Evolutionary conservation across 2,113 vertebrate genomes (phyloP).

Genomic region (human): DNA sequence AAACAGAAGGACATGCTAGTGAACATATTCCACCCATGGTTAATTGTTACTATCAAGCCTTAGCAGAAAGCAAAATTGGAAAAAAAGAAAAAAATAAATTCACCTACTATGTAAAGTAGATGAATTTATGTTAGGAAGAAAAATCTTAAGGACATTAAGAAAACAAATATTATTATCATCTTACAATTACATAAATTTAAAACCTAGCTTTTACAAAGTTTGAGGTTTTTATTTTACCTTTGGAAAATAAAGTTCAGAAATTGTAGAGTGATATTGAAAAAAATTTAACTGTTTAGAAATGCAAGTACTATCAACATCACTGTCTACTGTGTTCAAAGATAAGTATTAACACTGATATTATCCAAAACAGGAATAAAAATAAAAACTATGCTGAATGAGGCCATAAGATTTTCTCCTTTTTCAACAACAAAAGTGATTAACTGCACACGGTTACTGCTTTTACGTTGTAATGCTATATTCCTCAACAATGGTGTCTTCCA

Average conservation of each 20-base stretch:
- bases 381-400: neutral
- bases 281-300: neutral
- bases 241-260: neutral
- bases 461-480: neutral
- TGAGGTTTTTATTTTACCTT: neutral
- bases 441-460: neutral
- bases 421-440: neutral
- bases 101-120: neutral
- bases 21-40: neutral
- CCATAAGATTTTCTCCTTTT: neutral
- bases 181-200: neutral
- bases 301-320: neutral
- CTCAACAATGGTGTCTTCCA: neutral
- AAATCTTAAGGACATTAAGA: neutral
- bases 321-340: neutral
- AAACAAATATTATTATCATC: neutral
- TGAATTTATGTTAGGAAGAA: neutral
- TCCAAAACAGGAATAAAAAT: neutral
- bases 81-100: neutral
- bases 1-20: neutral
- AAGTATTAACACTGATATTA: neutral
- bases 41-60: neutral
- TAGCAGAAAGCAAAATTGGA: neutral
- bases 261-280: neutral
- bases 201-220: neutral